Evolutionary conservation across 2,888 invertebrate species (phyloP), one percentile per base, ranked within the genome.

Genomic region (Eupithecia insigniata): DNA sequence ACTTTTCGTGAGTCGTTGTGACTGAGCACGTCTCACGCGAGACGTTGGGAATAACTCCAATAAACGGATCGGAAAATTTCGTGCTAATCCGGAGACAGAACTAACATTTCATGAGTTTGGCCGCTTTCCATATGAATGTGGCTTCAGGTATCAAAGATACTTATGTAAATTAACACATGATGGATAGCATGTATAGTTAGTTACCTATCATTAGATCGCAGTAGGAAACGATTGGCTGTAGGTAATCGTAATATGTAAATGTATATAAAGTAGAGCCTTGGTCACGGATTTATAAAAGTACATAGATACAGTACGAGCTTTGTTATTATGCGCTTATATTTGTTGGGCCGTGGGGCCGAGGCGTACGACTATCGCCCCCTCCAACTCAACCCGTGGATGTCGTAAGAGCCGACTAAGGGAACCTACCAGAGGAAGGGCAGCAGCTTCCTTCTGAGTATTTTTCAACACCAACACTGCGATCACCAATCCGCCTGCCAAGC

Each of bases 181-280:
- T 75, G 72, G 67, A 76, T 78, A 74, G 73, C 67, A 69, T 34
- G 70, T 66, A 68, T 75, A 71, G 74, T 70, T 75, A 69, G 8
- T n/a, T n/a, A n/a, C n/a, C 78, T 79, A 78, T 81, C 77, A 78
- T 81, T 78, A 79, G 68, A 78, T 76, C 76, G 73, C 64, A 74
- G 78, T 75, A 81, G 81, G 81, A 81, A 81, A 79, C 69, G 80
- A 78, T 79, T 70, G 71, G 74, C 66, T 75, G 69, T 73, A 76
- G 64, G 73, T 78, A 79, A 77, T 76, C 71, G 73, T 74, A 75
- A 76, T 73, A 77, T 77, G 74, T 69, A 74, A 76, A 78, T 78
- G 69, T 55, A 55, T 61, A 58, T 67, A 72, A 72, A 76, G 3
- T 76, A 73, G 65, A 78, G 30, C 68, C 69, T 72, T 73, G 75